Conservation (phyloP, 1,140 invertebrate genomes). For the Drosophila sechellia region DNA sequence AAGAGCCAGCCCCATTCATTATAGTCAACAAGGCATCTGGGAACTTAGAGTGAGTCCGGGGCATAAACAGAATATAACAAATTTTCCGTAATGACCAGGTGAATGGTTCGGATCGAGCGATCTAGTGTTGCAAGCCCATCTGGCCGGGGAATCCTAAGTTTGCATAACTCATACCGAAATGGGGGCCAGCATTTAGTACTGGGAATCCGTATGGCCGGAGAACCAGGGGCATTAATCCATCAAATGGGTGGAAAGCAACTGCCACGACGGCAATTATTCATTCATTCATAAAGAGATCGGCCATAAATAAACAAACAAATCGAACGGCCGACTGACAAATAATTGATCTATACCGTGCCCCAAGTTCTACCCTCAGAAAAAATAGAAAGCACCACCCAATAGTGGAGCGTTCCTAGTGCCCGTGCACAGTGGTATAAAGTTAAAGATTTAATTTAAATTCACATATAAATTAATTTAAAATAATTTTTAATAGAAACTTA, state of each 20-base stretch:
- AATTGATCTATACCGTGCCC: constrained; percentile 67
- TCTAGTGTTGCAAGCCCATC: constrained; percentile 33
- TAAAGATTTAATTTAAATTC: background rate
- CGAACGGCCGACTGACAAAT: constrained; percentile 61
- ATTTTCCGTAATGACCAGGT: constrained; percentile 48
- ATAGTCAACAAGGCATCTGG: constrained; percentile 46
- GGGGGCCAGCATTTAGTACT: constrained; percentile 2
- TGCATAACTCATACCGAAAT: constrained; percentile 61
- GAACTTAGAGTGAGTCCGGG: constrained; percentile 12
- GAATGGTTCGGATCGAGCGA: constrained; percentile 13
- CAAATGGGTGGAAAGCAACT: constrained; percentile 46
- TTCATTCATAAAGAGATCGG: constrained; percentile 80
- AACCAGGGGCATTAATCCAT: constrained; percentile 61
- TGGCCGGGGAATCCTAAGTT: constrained; percentile 32
- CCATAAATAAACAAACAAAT: constrained; percentile 76
- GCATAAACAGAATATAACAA: constrained; percentile 45
- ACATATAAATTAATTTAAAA: too few species aligned
- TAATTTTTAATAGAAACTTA: background rate
- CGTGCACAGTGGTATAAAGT: constrained; percentile 12
- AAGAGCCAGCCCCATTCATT: constrained; percentile 39
- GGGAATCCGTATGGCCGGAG: background rate
- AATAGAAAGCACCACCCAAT: constrained; percentile 9
- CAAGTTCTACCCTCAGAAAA: constrained; percentile 11
- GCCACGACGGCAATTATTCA: constrained; percentile 68
- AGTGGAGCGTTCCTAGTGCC: background rate